Evolutionary conservation across 2,113 vertebrate species (phyloP), one percentile per base, ranked within the genome.

Genomic region (Callopanchax toddi): DNA sequence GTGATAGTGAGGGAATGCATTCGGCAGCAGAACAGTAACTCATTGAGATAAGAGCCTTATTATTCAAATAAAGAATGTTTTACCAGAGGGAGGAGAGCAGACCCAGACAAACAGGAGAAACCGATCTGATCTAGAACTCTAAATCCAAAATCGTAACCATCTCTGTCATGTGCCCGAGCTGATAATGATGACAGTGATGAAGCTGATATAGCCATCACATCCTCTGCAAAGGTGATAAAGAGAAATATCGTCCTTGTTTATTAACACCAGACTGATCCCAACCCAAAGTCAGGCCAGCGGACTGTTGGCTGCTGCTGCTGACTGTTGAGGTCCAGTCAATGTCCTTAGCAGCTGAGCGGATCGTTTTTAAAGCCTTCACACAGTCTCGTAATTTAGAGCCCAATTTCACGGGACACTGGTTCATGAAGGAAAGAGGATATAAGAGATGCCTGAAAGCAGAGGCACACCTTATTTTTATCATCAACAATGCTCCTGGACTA

Each of bases 381-480:
- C 81, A 53, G 76, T 81, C 71, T 85, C 88, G 87, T 92, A 95
- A 95, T 95, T 94, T 89, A 93, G 87, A 92, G 94, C 89, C 93
- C 83, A 96, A 96, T 96, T 97, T 97, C 96, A 96, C 93, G 95
- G 93, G 90, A 95, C 89, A 81, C 89, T 96, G 94, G 91, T 86
- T 94, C 93, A 94, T 92, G 91, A 92, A 94, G 92, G 90, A 92
- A 86, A 71, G 72, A 70, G 81, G 65, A 76, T 69, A 78, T 52
- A 79, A 69, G 61, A 51, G 53, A 57, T 39, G 69, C 76, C 53
- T 52, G 56, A 68, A 67, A 76, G 77, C 73, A 62, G 61, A 76
- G 75, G 71, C 71, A 64, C 78, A 67, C 49, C 78, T 76, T 60
- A 60, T 65, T 72, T 76, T 77, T 45, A 85, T 67, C 32, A 11